Percentiles rank a stretch among this genome's conserved stretches.
phyloP scores from a whole-genome alignment of 2,797 vertebrate genomes.

The Helostoma temminkii region DNA sequence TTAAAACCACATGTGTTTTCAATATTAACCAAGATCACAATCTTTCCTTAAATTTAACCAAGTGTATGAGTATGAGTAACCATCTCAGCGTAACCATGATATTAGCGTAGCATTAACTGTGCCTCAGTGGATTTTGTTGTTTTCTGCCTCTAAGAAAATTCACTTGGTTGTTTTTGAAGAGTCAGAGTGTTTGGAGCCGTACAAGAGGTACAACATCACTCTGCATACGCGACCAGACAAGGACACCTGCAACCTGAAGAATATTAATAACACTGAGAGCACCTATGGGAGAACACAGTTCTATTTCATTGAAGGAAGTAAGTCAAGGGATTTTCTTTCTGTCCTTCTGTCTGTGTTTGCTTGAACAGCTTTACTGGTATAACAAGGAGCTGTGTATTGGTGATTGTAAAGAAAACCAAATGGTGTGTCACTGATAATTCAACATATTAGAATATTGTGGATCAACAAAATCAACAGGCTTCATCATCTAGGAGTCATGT shows the following conservation, averaged over 20 bases:
- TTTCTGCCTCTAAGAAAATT: background rate
- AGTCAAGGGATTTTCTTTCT: slow-evolving; percentile 48
- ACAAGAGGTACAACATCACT: slow-evolving; percentile 82
- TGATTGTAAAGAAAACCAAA: background rate
- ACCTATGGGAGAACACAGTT: slow-evolving; percentile 80
- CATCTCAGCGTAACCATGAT: too few relatives aligned
- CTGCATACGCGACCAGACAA: slow-evolving; percentile 75
- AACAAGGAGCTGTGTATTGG: too few relatives aligned
- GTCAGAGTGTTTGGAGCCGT: slow-evolving; percentile 79
- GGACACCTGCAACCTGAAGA: slow-evolving; percentile 76
- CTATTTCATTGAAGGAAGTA: slow-evolving; percentile 86
- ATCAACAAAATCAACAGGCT: background rate
- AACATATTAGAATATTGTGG: too few relatives aligned
- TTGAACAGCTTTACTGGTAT: background rate
- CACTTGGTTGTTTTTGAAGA: background rate
- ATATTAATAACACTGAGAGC: slow-evolving; percentile 78
- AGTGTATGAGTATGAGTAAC: too few relatives aligned
- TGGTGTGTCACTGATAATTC: background rate
- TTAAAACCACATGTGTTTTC: background rate
- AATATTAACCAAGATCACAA: background rate
- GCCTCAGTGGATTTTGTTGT: too few relatives aligned
- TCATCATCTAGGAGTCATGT: background rate
- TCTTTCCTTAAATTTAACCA: background rate
- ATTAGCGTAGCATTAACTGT: too few relatives aligned
- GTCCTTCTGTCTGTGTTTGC: too few relatives aligned